A percentile compares a stretch with the other conserved stretches of the same genome.
These are phyloP conservation scores for Hemicrepidius hirtus DNA, from an alignment of 2,888 invertebrate genomes.

Conservation along the genomic window DNA sequence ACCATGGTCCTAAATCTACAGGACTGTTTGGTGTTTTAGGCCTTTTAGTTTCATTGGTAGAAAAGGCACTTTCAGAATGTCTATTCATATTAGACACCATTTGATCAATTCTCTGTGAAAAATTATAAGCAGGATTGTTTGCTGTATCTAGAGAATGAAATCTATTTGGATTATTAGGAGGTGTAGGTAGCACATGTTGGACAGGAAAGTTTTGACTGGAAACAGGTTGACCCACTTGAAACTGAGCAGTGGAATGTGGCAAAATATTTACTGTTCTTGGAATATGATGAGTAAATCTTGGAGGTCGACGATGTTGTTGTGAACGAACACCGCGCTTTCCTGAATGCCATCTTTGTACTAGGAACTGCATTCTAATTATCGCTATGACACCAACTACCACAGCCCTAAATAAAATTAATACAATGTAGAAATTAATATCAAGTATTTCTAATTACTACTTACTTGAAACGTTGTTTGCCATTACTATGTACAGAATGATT, in stretches of 20 bases:
- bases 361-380: conserved; percentile 79
- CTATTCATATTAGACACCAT: neutral
- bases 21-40: conserved; percentile 24
- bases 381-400: conserved; percentile 76
- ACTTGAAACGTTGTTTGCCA: conserved; percentile 72
- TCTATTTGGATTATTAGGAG: conserved; percentile 6
- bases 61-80: conserved; percentile 11
- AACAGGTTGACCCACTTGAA: conserved; percentile 68
- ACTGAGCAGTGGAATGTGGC: conserved; percentile 57
- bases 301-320: conserved; percentile 60
- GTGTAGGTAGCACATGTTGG: conserved; percentile 20
- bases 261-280: conserved; percentile 36
- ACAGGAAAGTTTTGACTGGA: conserved; percentile 65
- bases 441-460: conserved; percentile 61
- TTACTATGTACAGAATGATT: conserved; percentile 74
- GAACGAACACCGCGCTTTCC: conserved; percentile 73
- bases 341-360: conserved; percentile 78
- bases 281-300: conserved; percentile 2
- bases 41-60: conserved; percentile 5
- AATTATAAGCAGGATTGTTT: conserved; percentile 23
- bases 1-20: conserved; percentile 60
- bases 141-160: conserved; percentile 16
- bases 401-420: conserved; percentile 65
- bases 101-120: conserved; percentile 1
- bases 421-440: neutral